Base-by-base conservation (phyloP, 2,113 vertebrate species). In the Aspiorhynchus laticeps region DNA sequence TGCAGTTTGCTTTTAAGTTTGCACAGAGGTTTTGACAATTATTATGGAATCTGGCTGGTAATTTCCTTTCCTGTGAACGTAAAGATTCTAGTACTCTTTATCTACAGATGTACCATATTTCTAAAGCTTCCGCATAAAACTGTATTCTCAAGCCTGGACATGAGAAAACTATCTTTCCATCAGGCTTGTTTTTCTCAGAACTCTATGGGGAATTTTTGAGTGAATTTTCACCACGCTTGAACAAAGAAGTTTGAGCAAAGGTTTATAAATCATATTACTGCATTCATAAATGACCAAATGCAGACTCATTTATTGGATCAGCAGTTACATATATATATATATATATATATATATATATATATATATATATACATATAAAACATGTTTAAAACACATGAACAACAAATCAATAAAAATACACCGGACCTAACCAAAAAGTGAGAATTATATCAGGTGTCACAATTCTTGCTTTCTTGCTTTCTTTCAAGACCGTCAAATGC, bases 181-280 rank as follows among this genome's bases (percentile, higher is more conserved):
- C 74, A 46, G 73, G 11, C 24, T 14, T 76, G 24, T n/a, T 75
- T 75, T 15, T 76, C 74, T 76, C n/a, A 48, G 24, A 76, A 46
- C 73, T 75, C 11, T 24, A 75, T n/a, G 12, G 12, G 74, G 6
- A 28, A 28, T 17, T 76, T 26, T 2, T 76, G 24, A 7, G 24
- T 76, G n/a, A 7, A 14, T 48, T 76, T 48, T 75, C 12, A 46
- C 41, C 73, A 46, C 14, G 74, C 26, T 28, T 28, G 6, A 48
- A 48, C n/a, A 48, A 46, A 17, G 41, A 48, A 8, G n/a, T 17
- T 76, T 76, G 24, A 43, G 36, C 19, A 24, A 41, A 43, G 73
- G 24, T 46, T 48, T 2, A 46, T 28, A 76, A 48, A 76, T 17
- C 73, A 46, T 46, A 76, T 48, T 48, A 28, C 24, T 26, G 41